Conservation (phyloP, 92 coral and sea anemone species). For the Siderastrea siderea region DNA sequence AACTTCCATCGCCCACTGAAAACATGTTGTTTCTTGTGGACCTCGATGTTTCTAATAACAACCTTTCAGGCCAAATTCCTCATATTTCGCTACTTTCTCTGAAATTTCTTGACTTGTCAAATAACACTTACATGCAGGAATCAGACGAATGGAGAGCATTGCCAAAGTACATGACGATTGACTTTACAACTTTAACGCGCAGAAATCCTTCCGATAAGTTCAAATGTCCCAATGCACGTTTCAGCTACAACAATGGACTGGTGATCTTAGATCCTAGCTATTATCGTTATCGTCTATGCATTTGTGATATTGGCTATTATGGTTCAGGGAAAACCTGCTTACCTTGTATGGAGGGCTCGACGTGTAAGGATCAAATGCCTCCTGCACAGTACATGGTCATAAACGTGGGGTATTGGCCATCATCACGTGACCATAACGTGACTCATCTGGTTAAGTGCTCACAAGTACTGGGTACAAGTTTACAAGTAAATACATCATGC, state of each 20-base stretch:
- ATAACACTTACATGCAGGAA: slow-evolving; percentile 53
- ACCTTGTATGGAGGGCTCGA: slow-evolving; percentile 75
- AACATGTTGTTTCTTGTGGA: slow-evolving; percentile 71
- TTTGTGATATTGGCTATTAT: slow-evolving; percentile 81
- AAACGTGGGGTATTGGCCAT: slow-evolving; percentile 83
- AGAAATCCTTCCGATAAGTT: slow-evolving; percentile 44
- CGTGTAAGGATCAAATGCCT: slow-evolving; percentile 51
- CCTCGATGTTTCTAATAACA: slow-evolving; percentile 69
- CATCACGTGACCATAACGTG: slow-evolving; percentile 63
- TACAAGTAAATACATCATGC: slow-evolving; percentile 45
- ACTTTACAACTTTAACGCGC: slow-evolving; percentile 50
- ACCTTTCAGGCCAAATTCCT: slow-evolving; percentile 76
- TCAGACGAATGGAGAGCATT: slow-evolving; percentile 35
- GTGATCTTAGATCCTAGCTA: slow-evolving; percentile 78
- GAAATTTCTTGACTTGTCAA: slow-evolving; percentile 71
- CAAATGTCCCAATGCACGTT: slow-evolving; percentile 79
- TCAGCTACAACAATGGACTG: slow-evolving; percentile 70
- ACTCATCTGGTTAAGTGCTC: slow-evolving; percentile 78
- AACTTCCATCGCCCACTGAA: slow-evolving; percentile 56
- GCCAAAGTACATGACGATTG: slow-evolving; percentile 72
- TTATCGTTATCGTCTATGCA: slow-evolving; percentile 73
- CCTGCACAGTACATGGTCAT: slow-evolving; percentile 76
- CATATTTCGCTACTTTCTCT: slow-evolving; percentile 69
- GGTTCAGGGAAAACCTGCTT: slow-evolving; percentile 68
- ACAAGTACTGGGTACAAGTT: slow-evolving; percentile 15